A percentile compares a stretch with the other conserved stretches of the same genome.
phyloP scores from a whole-genome alignment of 2,888 invertebrate genomes.

The Drosophila robusta region DNA sequence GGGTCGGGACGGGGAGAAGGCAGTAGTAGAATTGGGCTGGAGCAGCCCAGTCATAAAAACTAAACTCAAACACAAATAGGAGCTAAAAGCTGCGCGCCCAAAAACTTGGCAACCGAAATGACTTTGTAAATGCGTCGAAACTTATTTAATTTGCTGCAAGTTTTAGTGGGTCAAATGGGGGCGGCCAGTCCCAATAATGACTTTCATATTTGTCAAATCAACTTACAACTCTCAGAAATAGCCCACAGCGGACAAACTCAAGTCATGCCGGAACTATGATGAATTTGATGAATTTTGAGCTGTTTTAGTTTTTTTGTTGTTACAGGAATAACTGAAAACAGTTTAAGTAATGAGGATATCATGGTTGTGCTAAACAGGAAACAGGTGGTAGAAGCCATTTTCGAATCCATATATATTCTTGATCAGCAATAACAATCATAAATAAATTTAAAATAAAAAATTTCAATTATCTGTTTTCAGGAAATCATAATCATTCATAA shows the following conservation, averaged over 20 bases:
- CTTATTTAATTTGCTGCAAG: slow-evolving; percentile 77
- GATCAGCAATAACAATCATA: no score
- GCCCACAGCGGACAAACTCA: slow-evolving; percentile 12
- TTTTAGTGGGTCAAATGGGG: slow-evolving; percentile 42
- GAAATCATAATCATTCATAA: no score
- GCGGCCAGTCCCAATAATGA: slow-evolving; percentile 39
- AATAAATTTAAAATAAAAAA: no score
- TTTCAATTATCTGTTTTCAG: no score
- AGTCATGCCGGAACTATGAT: slow-evolving; percentile 39
- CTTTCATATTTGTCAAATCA: slow-evolving; percentile 58
- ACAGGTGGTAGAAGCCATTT: no score
- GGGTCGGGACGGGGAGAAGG: neutral
- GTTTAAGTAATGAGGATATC: neutral
- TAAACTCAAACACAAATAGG: slow-evolving; percentile 76
- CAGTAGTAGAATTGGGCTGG: neutral
- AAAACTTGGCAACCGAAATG: slow-evolving; percentile 71
- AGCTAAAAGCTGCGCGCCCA: slow-evolving; percentile 36
- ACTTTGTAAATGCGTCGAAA: slow-evolving; percentile 78
- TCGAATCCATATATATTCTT: no score
- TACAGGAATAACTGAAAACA: no score
- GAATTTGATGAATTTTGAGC: slow-evolving; percentile 17
- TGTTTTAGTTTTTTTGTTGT: neutral
- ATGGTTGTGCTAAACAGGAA: no score
- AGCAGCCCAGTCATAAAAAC: slow-evolving; percentile 55
- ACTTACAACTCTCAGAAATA: slow-evolving; percentile 26